Evolutionary conservation across 1,140 invertebrate genomes (phyloP).

Genomic region (Leptestheria dahalacensis): DNA sequence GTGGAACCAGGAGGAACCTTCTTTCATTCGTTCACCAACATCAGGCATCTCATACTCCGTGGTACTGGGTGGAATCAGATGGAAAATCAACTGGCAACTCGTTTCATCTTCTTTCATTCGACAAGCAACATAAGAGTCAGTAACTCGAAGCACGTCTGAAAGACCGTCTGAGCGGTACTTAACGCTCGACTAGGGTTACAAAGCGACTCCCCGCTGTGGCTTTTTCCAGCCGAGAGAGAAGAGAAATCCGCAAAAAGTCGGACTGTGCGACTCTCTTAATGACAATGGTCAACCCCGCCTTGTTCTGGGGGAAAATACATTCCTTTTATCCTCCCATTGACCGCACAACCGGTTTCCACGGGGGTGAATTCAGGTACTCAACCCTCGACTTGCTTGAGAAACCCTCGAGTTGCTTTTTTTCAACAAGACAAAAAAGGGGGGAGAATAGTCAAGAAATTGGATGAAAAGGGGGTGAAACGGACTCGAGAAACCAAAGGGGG

Average conservation of each 20-base stretch:
- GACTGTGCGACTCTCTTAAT: not conserved
- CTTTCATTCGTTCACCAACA: too few species aligned
- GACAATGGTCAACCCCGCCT: not conserved
- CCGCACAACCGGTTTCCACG: not conserved
- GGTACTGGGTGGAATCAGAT: too few species aligned
- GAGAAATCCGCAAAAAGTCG: not conserved
- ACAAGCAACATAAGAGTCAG: not conserved
- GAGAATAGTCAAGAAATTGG: too few species aligned
- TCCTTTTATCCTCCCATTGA: not conserved
- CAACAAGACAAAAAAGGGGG: too few species aligned
- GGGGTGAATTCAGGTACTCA: not conserved
- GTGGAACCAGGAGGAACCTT: too few species aligned
- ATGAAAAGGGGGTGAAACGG: too few species aligned
- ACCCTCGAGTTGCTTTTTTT: not conserved
- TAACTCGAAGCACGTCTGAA: not conserved
- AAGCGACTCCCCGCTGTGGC: not conserved
- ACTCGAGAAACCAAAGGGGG: not conserved
- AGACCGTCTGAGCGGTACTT: too few species aligned
- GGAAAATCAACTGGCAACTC: too few species aligned
- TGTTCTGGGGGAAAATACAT: not conserved
- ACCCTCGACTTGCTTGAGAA: not conserved
- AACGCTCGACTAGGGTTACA: not conserved
- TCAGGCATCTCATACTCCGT: too few species aligned
- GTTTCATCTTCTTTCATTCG: too few species aligned
- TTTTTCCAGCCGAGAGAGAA: not conserved